Conservation (phyloP, 2,113 vertebrate genomes). For the human (Homo sapiens) region DNA sequence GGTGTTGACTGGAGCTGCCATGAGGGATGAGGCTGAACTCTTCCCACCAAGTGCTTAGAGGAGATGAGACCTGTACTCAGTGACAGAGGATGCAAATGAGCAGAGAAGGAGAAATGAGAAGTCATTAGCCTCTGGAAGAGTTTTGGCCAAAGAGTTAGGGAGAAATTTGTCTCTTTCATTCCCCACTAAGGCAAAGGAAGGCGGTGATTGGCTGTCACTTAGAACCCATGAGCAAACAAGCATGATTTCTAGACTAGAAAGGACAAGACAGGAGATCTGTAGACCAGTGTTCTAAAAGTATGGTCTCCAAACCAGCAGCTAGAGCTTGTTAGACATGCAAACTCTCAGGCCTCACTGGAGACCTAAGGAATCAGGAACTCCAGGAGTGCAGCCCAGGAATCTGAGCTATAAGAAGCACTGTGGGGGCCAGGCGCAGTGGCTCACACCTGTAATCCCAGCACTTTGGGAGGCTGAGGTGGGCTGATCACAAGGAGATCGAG, state of each 20-base stretch:
- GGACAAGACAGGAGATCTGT: not conserved
- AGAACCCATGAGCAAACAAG: not conserved
- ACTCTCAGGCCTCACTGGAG: too few relatives aligned
- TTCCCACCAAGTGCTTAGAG: not conserved
- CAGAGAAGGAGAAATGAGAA: not conserved
- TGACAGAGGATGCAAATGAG: not conserved
- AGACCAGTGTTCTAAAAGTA: not conserved
- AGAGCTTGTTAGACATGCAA: not conserved
- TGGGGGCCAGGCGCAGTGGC: not conserved
- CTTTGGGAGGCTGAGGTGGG: too few relatives aligned
- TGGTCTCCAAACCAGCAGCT: not conserved
- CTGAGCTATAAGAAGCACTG: not conserved
- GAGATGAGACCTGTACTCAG: not conserved
- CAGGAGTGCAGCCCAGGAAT: not conserved
- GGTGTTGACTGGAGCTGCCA: not conserved
- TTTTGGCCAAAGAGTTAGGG: not conserved
- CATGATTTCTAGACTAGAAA: not conserved
- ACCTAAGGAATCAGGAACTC: too few relatives aligned
- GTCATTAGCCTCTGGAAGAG: not conserved
- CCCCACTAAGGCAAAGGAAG: not conserved
- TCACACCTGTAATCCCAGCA: too few relatives aligned
- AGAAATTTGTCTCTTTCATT: not conserved
- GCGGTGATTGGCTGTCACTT: not conserved
- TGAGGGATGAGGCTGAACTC: not conserved
- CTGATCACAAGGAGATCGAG: too few relatives aligned